Evolutionary conservation across 2,888 invertebrate species (phyloP), one percentile per base, ranked within the genome.

Genomic region (Synanthedon vespiformis): DNA sequence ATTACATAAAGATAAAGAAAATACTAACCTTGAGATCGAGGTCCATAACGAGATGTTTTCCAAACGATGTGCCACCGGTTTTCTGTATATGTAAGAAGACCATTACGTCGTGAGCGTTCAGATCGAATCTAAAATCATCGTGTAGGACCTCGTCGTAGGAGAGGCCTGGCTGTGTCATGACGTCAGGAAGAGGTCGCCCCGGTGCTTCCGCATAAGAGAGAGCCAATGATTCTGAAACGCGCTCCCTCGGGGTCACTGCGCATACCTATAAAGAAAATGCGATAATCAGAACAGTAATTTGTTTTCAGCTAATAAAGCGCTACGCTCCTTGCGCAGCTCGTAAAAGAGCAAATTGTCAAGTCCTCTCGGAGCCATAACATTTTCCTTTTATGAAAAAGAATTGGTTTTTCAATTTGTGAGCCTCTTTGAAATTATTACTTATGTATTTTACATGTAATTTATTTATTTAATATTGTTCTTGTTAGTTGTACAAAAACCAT

Each of bases 51-150:
- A 99, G 90, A 86, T 98, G 98, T 74, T 95, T 93, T 53, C 99
- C 99, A 77, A 99, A 99, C 6, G 96, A 93, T 47, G 99, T 99
- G 34, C 99, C 99, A 53, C 99, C 99, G 52, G 99, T 99, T 88
- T 99, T 99, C 84, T 99, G 99, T 79, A 99, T 98, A 80, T 99
- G 99, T 62, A 99, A 70, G 88, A 90, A 99, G 53, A 99, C 98
- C 90, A 99, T 94, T 54, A 99, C 99, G 88, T 99, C 99, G 70
- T 95, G 94, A 11, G 94, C 95, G 74, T 94, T 93, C 85, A 96
- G 94, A 80, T 96, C 94, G 83, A 96, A 96, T 68, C 93, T 91
- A 79, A 95, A 95, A 83, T 93, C 94, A 72, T 95, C 95, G 72
- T 94, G 94, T 53, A 95, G 89, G 65, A 95, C 92, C 77, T 95